A percentile compares a stretch with the other conserved stretches of the same genome.
Evolutionary conservation across 1,140 invertebrate species (phyloP).

Genomic region (Druon quercuslanigerum): DNA sequence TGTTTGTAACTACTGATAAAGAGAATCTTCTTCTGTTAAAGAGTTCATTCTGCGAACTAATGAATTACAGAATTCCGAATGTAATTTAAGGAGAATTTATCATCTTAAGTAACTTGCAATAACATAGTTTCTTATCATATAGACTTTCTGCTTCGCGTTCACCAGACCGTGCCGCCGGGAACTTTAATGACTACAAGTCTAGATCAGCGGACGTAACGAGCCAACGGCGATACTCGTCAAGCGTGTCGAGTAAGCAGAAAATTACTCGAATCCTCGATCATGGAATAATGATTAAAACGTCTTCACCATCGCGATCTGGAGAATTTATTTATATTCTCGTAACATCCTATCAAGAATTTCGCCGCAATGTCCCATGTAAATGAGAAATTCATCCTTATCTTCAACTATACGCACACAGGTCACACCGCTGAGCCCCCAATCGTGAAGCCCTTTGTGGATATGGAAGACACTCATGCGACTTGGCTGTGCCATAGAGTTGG

Average conservation of each 20-base stretch:
- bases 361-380: constrained; percentile 16
- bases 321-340: constrained; percentile 14
- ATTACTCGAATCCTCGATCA: constrained; percentile 10
- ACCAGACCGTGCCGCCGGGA: neutral
- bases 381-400: constrained; percentile 48
- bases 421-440: constrained; percentile 49
- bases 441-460: constrained; percentile 44
- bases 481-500: constrained; percentile 62
- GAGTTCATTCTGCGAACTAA: too few species aligned
- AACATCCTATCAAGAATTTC: constrained; percentile 19
- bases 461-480: constrained; percentile 34
- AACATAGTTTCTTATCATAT: neutral
- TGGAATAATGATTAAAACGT: neutral
- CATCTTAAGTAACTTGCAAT: neutral
- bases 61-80: too few species aligned
- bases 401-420: constrained; percentile 51
- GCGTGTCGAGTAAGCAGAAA: neutral
- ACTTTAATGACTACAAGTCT: constrained; percentile 24
- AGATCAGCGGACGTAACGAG: constrained; percentile 13
- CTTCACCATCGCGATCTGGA: neutral
- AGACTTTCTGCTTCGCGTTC: constrained; percentile 11
- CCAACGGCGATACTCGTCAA: constrained; percentile 32
- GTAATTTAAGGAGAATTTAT: too few species aligned
- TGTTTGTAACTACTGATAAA: too few species aligned
- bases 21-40: too few species aligned